Evolutionary conservation across 2,888 invertebrate species (phyloP).

Genomic region (Megamerina dolium): DNA sequence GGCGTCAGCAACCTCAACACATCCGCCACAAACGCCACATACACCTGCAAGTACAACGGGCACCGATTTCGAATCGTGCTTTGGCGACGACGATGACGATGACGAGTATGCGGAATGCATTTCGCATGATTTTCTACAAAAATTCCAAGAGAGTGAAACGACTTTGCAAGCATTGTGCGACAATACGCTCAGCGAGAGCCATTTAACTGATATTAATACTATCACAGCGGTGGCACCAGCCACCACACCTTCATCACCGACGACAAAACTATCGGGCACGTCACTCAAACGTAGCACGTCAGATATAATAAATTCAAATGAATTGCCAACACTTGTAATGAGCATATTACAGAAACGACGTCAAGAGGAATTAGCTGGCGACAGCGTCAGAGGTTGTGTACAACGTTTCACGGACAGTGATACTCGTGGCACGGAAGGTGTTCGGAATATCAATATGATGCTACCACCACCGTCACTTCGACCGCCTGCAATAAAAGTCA

Average conservation of each 20-base stretch:
- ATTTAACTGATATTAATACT: background rate
- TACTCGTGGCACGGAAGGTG: too few species aligned
- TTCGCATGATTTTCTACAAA: constrained; percentile 26
- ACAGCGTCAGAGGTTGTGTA: constrained; percentile 22
- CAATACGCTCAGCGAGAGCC: background rate
- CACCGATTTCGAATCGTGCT: constrained; percentile 35
- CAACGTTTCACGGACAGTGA: too few species aligned
- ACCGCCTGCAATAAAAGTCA: too few species aligned
- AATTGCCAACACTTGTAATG: constrained; percentile 13
- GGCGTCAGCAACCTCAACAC: background rate
- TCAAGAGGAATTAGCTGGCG: constrained; percentile 25
- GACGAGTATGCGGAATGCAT: constrained; percentile 31
- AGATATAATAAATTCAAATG: constrained; percentile 41
- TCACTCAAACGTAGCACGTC: constrained; percentile 29
- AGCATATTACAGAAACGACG: constrained; percentile 34
- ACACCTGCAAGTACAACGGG: constrained; percentile 24
- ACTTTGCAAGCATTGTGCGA: constrained; percentile 21
- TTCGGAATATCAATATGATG: too few species aligned
- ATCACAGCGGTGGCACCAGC: background rate
- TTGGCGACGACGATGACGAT: constrained; percentile 24
- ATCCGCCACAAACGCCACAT: constrained; percentile 5
- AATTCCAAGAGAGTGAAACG: constrained; percentile 24
- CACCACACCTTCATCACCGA: background rate
- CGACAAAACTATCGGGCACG: background rate
- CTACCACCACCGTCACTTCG: too few species aligned